phyloP scores from a whole-genome alignment of 1,140 invertebrate genomes.

The Trinorchestia longiramus region DNA sequence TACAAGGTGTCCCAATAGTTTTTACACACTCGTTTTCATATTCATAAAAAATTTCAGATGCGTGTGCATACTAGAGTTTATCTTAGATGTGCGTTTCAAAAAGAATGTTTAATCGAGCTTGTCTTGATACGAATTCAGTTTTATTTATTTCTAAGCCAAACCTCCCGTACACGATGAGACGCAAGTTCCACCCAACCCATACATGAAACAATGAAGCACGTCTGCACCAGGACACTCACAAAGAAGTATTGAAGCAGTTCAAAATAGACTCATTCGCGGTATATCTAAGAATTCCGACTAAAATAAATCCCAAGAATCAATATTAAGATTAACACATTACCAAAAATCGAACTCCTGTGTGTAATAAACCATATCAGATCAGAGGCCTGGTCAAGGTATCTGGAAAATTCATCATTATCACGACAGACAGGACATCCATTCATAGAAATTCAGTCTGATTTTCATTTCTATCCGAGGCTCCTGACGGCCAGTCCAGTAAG shows the following conservation, averaged over 20 bases:
- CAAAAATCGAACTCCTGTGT: not conserved
- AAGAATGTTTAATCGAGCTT: not conserved
- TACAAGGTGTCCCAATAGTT: not conserved
- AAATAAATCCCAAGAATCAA: not conserved
- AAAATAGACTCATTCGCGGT: not conserved
- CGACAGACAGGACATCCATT: not conserved
- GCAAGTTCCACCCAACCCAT: not conserved
- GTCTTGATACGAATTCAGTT: not conserved
- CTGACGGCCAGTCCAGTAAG: not conserved
- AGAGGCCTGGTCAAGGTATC: not conserved
- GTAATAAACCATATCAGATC: not conserved
- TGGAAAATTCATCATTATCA: not conserved
- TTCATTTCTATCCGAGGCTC: not conserved
- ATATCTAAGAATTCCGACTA: not conserved
- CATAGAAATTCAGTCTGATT: not conserved
- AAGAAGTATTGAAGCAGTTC: not conserved
- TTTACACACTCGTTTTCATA: not conserved
- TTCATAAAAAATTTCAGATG: not conserved
- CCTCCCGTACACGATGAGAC: not conserved
- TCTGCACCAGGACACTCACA: not conserved
- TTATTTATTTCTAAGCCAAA: not conserved
- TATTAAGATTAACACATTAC: too few species aligned
- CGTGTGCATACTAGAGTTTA: not conserved
- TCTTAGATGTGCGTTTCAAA: not conserved
- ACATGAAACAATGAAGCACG: not conserved